phyloP scores from a whole-genome alignment of 2,797 vertebrate genomes.

The Anguilla marmorata region DNA sequence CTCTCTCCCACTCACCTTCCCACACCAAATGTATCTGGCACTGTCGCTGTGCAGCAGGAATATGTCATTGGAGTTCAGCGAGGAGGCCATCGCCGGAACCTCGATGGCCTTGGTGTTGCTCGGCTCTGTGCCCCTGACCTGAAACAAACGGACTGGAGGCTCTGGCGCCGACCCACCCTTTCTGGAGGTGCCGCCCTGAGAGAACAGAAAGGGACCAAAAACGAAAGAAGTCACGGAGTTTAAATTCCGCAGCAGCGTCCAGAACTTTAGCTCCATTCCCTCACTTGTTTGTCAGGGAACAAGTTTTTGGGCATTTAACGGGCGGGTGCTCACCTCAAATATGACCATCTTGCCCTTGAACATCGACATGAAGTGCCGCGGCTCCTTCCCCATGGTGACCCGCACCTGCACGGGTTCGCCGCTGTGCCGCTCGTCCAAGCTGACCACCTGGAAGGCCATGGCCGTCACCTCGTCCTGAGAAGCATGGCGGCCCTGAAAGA shows the following conservation, averaged over 20 bases:
- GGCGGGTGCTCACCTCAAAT: constrained; percentile 73
- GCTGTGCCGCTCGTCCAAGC: constrained; percentile 74
- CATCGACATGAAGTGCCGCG: constrained; percentile 87
- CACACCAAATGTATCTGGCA: constrained; percentile 81
- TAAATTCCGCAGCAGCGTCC: not conserved
- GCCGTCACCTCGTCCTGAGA: constrained; percentile 83
- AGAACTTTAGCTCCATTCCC: not conserved
- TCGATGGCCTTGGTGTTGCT: constrained; percentile 84
- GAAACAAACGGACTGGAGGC: constrained; percentile 81
- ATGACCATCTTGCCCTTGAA: constrained; percentile 88
- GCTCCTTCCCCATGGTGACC: constrained; percentile 87
- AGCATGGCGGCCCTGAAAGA: constrained; percentile 76
- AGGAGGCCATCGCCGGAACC: constrained; percentile 73
- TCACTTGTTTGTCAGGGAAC: not conserved
- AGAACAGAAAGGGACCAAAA: constrained; percentile 23
- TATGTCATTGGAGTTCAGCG: constrained; percentile 88
- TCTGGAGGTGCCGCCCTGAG: constrained; percentile 85
- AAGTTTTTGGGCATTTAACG: not conserved
- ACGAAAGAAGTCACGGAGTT: not conserved
- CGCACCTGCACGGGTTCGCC: constrained; percentile 81
- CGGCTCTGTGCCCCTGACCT: constrained; percentile 75
- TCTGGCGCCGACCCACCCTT: constrained; percentile 69
- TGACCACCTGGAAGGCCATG: constrained; percentile 79
- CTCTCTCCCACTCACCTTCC: constrained; percentile 75
- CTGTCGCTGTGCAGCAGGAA: constrained; percentile 78